phyloP scores from a whole-genome alignment of 2,888 invertebrate genomes.

The Drosophila diplacantha region DNA sequence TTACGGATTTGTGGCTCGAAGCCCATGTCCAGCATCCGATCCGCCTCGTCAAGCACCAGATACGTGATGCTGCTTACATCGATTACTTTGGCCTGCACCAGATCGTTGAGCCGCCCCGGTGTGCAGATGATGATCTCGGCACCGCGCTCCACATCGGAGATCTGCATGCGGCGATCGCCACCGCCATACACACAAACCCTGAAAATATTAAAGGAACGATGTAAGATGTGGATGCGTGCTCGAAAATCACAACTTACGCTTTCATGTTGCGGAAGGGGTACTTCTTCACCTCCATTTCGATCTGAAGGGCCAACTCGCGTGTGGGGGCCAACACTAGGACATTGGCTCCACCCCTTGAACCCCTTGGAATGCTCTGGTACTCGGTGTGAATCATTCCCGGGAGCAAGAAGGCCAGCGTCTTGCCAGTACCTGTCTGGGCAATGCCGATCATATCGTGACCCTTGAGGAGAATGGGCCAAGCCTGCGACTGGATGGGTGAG shows the following conservation, averaged over 20 bases:
- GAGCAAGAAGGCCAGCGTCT: conserved; percentile 94
- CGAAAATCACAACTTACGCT: conserved; percentile 80
- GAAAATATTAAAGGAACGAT: neutral
- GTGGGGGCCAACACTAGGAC: conserved; percentile 95
- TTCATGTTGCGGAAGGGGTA: conserved; percentile 92
- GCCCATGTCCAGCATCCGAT: conserved; percentile 92
- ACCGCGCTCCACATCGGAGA: conserved; percentile 85
- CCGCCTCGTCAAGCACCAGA: conserved; percentile 94
- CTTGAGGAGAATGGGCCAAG: conserved; percentile 94
- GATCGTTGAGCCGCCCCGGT: conserved; percentile 94
- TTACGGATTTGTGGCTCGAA: conserved; percentile 93
- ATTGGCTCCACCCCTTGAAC: conserved; percentile 87
- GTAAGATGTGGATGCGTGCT: accelerated
- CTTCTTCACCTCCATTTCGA: conserved; percentile 93
- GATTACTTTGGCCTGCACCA: conserved; percentile 86
- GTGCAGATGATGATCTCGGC: conserved; percentile 97
- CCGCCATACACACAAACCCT: conserved; percentile 96
- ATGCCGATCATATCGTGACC: conserved; percentile 97
- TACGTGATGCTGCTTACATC: conserved; percentile 89
- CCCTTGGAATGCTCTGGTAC: conserved; percentile 86
- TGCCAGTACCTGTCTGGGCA: conserved; percentile 96
- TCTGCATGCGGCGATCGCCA: conserved; percentile 88
- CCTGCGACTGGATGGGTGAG: conserved; percentile 94
- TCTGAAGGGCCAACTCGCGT: conserved; percentile 94
- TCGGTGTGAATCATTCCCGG: conserved; percentile 97